Evolutionary conservation across 2,888 invertebrate species (phyloP), one percentile per base, ranked within the genome.

Genomic region (Perizoma affinitatum): DNA sequence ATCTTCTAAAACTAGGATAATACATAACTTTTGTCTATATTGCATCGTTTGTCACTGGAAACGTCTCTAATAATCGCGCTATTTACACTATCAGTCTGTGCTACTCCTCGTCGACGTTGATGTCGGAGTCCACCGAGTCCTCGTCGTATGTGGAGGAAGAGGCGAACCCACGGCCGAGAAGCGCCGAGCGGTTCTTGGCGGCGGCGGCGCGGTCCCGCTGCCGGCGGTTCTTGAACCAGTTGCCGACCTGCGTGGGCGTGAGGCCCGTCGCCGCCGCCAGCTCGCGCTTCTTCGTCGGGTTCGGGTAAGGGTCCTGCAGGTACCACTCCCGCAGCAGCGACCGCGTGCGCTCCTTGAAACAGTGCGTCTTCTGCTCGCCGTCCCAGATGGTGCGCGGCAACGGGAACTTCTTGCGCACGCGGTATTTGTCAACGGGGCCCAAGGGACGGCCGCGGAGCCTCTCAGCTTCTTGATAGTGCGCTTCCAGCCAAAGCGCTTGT

Each of bases 331-430:
- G 93, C 70, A 99, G 94, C 71, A 99, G 93, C 75, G 98, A 97
- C 72, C 99, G 93, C 81, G 99, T 99, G 69, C 98, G 93, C 92
- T 99, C 97, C 90, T 99, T 99, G 93, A 99, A 99, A 91, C 99
- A 99, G 90, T 99, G 99, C 84, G 98, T 98, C 72, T 99, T 99
- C 93, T 99, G 99, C 87, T 99, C 99, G 61, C 99, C 99, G 88
- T 99, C 99, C 99, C 99, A 99, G 80, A 99, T 99, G 65, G 99
- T 99, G 75, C 98, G 93, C 55, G 99, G 99, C 79, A 99, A 92
- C 33, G 99, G 99, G 87, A 99, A 99, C 95, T 99, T 99, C 93
- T 99, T 96, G 65, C 99, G 94, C 58, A 99, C 98, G 66, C 95
- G 90, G 86, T 96, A 96, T 90, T 96, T 96, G 81, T 96, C 96